Percentiles rank a stretch among this genome's conserved stretches.
Evolutionary conservation across 2,888 invertebrate species (phyloP).

Genomic region (Diploptera punctata): DNA sequence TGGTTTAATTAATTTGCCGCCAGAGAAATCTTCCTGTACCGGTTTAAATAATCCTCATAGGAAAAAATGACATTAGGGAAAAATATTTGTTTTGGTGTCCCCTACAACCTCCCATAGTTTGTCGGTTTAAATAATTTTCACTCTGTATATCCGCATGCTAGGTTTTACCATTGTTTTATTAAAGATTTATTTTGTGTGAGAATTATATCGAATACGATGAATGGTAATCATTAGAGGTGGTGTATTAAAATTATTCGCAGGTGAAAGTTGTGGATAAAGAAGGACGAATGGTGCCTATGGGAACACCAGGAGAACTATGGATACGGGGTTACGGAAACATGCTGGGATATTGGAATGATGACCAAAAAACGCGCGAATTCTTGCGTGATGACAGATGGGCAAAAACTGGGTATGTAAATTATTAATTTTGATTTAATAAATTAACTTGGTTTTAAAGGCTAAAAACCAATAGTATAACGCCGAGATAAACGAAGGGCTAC

Average conservation of each 20-base stretch:
- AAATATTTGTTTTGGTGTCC: too few relatives aligned
- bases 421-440: too few relatives aligned
- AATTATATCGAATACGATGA: not conserved
- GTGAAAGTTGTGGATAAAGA: slow-evolving; percentile 65
- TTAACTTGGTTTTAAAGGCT: too few relatives aligned
- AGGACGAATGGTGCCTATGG: slow-evolving; percentile 71
- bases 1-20: too few relatives aligned
- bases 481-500: too few relatives aligned
- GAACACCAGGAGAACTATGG: slow-evolving; percentile 77
- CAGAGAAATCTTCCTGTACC: too few relatives aligned
- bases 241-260: slow-evolving; percentile 29
- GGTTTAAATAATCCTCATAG: too few relatives aligned
- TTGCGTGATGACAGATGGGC: slow-evolving; percentile 79
- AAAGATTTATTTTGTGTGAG: not conserved
- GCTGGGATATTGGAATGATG: slow-evolving; percentile 82
- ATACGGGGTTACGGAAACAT: slow-evolving; percentile 77
- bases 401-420: slow-evolving; percentile 75
- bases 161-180: not conserved
- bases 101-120: too few relatives aligned
- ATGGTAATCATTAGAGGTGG: not conserved
- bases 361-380: slow-evolving; percentile 72
- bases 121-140: too few relatives aligned
- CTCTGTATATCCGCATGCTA: not conserved
- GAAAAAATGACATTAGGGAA: too few relatives aligned
- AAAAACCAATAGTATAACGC: too few relatives aligned